Percentiles rank a stretch among this genome's conserved stretches.
Conservation (phyloP, 2,113 vertebrate genomes). For the Vicugna pacos region DNA sequence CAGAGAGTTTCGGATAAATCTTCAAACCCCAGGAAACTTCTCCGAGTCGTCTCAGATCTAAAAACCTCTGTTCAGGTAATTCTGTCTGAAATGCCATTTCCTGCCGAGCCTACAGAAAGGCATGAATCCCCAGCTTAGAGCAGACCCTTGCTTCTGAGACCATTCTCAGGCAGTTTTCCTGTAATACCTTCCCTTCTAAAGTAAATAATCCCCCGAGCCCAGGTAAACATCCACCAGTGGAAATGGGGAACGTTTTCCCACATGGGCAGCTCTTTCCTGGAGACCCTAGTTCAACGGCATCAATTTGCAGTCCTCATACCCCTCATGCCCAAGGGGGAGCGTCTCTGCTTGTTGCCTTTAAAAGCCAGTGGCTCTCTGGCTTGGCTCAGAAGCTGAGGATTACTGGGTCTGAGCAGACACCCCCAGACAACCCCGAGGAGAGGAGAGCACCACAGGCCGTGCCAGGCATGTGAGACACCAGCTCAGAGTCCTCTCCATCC, state of each 20-base stretch:
- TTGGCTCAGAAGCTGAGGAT: not conserved
- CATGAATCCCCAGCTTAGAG: not conserved
- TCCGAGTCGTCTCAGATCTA: not conserved
- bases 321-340: rapidly evolving
- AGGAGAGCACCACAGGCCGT: rapidly evolving
- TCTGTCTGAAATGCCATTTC: not conserved
- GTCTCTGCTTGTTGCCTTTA: not conserved
- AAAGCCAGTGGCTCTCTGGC: not conserved
- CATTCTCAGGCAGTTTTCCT: not conserved
- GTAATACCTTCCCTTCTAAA: not conserved
- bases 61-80: not conserved
- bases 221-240: not conserved
- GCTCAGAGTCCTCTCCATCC: not conserved
- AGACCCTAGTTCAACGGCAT: rapidly evolving
- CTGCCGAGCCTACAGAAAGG: not conserved
- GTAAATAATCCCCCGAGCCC: not conserved
- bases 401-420: not conserved
- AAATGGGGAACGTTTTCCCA: rapidly evolving
- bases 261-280: not conserved
- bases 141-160: not conserved
- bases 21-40: slow-evolving; percentile 36
- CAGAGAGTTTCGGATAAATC: not conserved
- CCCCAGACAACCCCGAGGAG: not conserved
- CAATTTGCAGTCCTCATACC: not conserved
- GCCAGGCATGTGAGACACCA: rapidly evolving